These are phyloP conservation scores for Diuraphis noxia DNA, from an alignment of 1,140 invertebrate genomes.

Conservation along the genomic window DNA sequence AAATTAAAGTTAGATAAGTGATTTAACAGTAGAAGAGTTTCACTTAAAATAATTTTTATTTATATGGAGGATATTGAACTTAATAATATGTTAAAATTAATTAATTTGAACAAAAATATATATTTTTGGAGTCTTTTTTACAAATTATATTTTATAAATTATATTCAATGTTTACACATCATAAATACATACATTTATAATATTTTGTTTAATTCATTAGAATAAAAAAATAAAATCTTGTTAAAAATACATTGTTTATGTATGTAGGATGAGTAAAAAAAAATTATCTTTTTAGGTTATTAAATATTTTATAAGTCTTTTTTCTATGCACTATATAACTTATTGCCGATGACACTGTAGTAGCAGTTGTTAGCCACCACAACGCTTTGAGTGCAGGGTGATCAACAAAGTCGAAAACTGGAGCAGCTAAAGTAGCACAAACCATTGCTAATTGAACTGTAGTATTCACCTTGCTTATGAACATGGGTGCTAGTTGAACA, in stretches of 20 bases:
- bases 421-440: constrained; percentile 79
- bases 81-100: background rate
- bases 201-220: background rate
- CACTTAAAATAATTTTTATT: background rate
- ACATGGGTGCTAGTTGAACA: constrained; percentile 86
- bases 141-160: background rate
- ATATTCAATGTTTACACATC: background rate
- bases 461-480: constrained; percentile 93
- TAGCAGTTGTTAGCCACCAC: constrained; percentile 66
- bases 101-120: background rate
- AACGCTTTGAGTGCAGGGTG: constrained; percentile 76
- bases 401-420: constrained; percentile 77
- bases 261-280: background rate
- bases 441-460: constrained; percentile 81
- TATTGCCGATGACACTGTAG: constrained; percentile 60
- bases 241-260: background rate
- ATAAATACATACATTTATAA: background rate
- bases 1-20: background rate
- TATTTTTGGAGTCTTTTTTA: background rate
- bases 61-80: background rate
- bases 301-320: constrained; percentile 49
- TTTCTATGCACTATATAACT: constrained; percentile 55
- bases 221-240: background rate
- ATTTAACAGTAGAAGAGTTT: background rate
- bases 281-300: constrained; percentile 2